These are phyloP conservation scores for Puntigrus tetrazona DNA, from an alignment of 2,113 vertebrate species.

Conservation along the genomic window DNA sequence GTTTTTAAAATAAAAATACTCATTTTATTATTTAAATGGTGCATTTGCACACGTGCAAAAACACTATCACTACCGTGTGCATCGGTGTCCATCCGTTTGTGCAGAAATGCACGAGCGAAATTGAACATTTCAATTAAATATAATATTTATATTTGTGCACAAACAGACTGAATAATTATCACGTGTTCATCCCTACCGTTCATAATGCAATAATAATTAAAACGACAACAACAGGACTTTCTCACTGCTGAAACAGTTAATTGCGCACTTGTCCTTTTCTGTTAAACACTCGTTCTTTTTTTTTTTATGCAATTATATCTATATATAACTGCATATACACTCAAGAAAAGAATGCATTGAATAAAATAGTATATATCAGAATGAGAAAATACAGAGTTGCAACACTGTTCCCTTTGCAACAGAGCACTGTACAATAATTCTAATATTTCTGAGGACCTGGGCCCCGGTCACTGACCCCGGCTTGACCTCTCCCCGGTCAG, in stretches of 20 bases:
- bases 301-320: not conserved
- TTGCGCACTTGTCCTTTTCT: not conserved
- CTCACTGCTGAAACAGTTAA: not conserved
- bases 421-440: not conserved
- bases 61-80: no score
- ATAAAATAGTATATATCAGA: not conserved
- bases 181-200: not conserved
- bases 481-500: slow-evolving; percentile 66
- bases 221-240: not conserved
- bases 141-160: not conserved
- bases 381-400: not conserved
- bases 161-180: not conserved
- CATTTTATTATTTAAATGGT: no score
- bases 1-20: not conserved
- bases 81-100: not conserved
- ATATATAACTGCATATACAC: no score
- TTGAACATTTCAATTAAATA: not conserved
- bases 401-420: not conserved
- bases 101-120: not conserved
- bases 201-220: not conserved
- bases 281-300: not conserved
- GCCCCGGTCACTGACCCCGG: slow-evolving; percentile 54
- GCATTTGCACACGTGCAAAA: not conserved
- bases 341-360: not conserved
- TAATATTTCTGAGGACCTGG: not conserved